phyloP scores from a whole-genome alignment of 2,797 vertebrate genomes.

The Peromyscus attwateri region DNA sequence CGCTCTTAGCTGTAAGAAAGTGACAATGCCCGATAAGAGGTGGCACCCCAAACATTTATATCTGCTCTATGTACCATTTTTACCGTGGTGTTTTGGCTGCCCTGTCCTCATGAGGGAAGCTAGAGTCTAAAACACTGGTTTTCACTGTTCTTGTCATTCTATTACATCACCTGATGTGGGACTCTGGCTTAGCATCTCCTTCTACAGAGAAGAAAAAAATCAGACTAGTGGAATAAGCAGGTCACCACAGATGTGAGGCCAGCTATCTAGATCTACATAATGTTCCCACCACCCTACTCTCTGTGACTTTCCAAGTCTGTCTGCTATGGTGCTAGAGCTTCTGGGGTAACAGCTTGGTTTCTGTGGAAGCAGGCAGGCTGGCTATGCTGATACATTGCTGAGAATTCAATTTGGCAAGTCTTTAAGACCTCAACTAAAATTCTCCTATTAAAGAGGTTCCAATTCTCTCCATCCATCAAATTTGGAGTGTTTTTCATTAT shows the following conservation, averaged over 20 bases:
- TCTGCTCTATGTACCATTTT: background rate
- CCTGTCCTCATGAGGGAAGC: background rate
- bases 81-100: background rate
- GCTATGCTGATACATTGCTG: background rate
- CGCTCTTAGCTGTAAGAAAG: background rate
- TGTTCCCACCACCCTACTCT: rapidly evolving
- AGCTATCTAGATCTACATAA: background rate
- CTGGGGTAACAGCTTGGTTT: background rate
- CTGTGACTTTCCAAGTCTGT: background rate
- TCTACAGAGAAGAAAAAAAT: background rate
- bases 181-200: background rate
- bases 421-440: slow-evolving; percentile 38
- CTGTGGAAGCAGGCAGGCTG: background rate
- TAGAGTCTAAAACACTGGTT: background rate
- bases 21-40: background rate
- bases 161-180: background rate
- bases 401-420: slow-evolving; percentile 40
- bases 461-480: slow-evolving; percentile 64
- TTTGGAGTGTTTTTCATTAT: slow-evolving; percentile 71
- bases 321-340: background rate
- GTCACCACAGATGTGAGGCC: background rate
- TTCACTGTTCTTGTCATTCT: background rate
- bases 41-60: background rate
- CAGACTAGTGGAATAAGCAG: background rate
- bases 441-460: slow-evolving; percentile 31